Conservation (phyloP, 2,113 vertebrate species). For the Gymnocephalus cernua region DNA sequence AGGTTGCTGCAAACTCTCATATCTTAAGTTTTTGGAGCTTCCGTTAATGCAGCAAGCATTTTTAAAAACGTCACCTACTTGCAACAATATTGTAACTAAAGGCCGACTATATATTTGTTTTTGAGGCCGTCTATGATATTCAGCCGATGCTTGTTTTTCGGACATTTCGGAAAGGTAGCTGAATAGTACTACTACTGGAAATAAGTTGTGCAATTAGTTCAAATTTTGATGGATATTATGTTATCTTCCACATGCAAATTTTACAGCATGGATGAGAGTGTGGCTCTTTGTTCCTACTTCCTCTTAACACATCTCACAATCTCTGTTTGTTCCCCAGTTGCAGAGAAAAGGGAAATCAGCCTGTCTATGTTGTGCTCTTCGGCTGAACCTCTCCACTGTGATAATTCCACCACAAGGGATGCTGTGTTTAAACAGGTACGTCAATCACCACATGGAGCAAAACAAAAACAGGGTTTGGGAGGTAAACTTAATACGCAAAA, state of each 20-base stretch:
- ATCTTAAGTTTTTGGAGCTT: background rate
- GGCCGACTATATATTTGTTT: too few relatives aligned
- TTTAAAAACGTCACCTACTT: background rate
- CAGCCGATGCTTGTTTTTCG: background rate
- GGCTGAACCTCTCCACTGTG: fast-evolving
- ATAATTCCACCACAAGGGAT: fast-evolving
- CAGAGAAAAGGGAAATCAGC: background rate
- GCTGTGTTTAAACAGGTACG: fast-evolving
- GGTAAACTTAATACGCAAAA: background rate
- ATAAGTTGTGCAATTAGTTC: background rate
- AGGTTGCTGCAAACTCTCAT: background rate
- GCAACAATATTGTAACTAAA: background rate
- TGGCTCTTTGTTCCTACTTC: background rate
- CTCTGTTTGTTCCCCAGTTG: conserved; percentile 13
- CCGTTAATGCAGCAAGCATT: too few relatives aligned
- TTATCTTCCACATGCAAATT: conserved; percentile 10
- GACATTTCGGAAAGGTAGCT: background rate
- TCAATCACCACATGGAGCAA: background rate
- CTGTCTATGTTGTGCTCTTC: conserved; percentile 72
- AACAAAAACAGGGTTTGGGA: background rate
- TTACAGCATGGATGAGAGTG: background rate
- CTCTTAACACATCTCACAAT: conserved; percentile 6
- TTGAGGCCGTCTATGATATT: too few relatives aligned
- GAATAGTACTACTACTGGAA: background rate
- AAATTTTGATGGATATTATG: background rate